Base-by-base conservation (phyloP, 2,888 invertebrate species). In the Chloromyia formosa region DNA sequence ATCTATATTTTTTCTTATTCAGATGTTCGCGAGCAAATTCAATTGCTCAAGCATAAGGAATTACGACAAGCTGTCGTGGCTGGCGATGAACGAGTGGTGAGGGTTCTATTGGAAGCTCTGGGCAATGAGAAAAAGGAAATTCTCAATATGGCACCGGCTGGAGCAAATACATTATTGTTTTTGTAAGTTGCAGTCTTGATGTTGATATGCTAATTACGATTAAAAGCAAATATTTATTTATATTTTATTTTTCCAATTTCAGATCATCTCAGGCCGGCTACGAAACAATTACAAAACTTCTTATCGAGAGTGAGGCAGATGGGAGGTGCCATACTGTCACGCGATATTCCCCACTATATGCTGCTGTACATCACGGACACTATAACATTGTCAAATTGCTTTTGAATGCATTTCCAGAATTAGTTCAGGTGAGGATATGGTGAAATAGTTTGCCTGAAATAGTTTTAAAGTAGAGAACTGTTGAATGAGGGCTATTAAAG, bases 341-440 rank as follows among this genome's bases (percentile, higher is more conserved):
- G 1, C 92, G 93, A 81, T 96, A 97, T 84, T 94, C 96, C 0
- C 96, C 97, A 0, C 87, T 98, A 0, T 97, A 97, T 85, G 93
- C 95, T 73, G 94, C 97, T 2, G 93, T 93, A 77, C 94, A 94
- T 81, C 93, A 94, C 82, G 96, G 96, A 0, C 92, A 94, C 82
- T 86, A 87, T 77, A 92, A 93, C 61, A 92, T 96, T 75, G 93
- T 92, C 0, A 90, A 91, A 79, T 83, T 93, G 77, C 85, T 97
- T 79, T 86, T 97, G 14, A 87, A 91, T 82, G 90, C 91, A 80
- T 97, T 95, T 85, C 96, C 97, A 0, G 92, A 94, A 80, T 90
- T 96, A 78, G 91, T 93, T 14, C 92, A 92, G 86, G 91, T 90
- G 78, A 78, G 79, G 20, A 20, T 18, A n/a, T n/a, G n/a, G n/a